These are phyloP conservation scores for Pachydiplax longipennis DNA, from an alignment of 2,888 invertebrate species.

Conservation along the genomic window DNA sequence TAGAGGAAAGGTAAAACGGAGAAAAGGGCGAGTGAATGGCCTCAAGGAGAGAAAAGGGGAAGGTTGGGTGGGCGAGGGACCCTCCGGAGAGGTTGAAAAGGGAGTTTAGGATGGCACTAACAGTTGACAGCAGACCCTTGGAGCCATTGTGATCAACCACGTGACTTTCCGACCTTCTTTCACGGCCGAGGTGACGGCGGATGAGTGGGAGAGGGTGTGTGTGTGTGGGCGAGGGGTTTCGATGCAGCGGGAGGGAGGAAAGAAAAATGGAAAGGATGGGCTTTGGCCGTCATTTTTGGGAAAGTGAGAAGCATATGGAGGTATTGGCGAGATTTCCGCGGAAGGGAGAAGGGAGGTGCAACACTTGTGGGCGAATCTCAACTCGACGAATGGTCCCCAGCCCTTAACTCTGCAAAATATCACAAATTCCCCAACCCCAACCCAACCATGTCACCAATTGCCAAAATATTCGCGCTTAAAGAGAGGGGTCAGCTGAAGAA, in stretches of 20 bases:
- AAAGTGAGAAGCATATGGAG: neutral
- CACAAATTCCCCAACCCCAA: too few relatives aligned
- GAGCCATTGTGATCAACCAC: conserved; percentile 34
- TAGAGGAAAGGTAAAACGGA: neutral
- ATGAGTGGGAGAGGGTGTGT: neutral
- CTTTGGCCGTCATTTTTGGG: neutral
- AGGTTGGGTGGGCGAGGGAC: neutral
- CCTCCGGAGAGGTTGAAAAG: neutral
- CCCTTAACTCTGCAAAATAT: too few relatives aligned
- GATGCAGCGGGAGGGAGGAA: neutral
- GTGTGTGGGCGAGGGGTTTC: neutral
- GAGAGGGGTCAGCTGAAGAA: neutral
- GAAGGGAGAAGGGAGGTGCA: neutral
- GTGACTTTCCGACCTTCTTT: conserved; percentile 11
- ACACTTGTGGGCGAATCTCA: too few relatives aligned
- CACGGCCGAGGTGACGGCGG: conserved; percentile 5
- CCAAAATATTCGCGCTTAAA: neutral
- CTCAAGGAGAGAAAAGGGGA: neutral
- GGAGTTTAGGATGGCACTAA: neutral
- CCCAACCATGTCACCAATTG: too few relatives aligned
- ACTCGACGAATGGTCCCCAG: too few relatives aligned
- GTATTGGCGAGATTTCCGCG: neutral
- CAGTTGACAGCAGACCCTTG: conserved; percentile 18
- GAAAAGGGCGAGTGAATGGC: conserved; percentile 29
- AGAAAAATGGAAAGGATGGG: neutral